These are phyloP conservation scores for Byasa hedistus DNA, from an alignment of 2,888 invertebrate genomes.

Conservation along the genomic window DNA sequence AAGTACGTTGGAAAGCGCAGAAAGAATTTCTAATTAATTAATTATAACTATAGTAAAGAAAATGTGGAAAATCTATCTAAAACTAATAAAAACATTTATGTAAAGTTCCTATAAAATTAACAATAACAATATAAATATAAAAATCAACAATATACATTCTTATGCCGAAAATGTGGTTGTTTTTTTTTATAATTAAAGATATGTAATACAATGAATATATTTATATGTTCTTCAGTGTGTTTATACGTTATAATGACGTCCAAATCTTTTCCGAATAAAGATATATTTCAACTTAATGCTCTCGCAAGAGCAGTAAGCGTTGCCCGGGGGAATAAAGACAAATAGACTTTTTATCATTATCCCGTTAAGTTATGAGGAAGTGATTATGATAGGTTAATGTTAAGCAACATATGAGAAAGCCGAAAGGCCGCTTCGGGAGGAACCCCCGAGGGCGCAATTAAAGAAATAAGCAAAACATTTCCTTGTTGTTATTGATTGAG, in stretches of 20 bases:
- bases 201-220: not conserved
- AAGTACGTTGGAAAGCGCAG: no score
- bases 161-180: no score
- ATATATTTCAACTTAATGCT: not conserved
- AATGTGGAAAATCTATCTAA: no score
- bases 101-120: no score
- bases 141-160: no score
- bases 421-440: not conserved
- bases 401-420: constrained; percentile 8
- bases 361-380: constrained; percentile 22
- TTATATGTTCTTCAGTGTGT: not conserved
- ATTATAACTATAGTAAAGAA: no score
- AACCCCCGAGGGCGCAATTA: constrained; percentile 15
- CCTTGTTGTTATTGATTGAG: constrained; percentile 18
- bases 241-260: not conserved
- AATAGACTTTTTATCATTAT: constrained; percentile 12
- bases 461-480: constrained; percentile 11
- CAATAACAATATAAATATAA: no score
- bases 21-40: no score
- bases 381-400: constrained; percentile 13
- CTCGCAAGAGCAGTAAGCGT: constrained; percentile 8
- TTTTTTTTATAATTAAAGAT: no score
- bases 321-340: constrained; percentile 12
- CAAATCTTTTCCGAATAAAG: not conserved
- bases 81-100: no score